Evolutionary conservation across 2,888 invertebrate genomes (phyloP).

Genomic region (Synergus gifuensis): DNA sequence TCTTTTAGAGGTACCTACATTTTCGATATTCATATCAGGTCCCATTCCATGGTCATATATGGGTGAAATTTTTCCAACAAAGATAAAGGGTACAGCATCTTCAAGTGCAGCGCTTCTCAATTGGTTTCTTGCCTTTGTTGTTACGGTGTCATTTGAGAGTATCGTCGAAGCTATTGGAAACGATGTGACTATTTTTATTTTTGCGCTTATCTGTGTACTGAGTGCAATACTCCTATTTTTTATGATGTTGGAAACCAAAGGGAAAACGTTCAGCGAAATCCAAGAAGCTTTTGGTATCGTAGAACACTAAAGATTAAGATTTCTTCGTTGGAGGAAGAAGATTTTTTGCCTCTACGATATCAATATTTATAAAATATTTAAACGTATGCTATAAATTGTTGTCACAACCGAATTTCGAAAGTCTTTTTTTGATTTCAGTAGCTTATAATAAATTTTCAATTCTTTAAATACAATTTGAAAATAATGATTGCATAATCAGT

Average conservation of each 20-base stretch:
- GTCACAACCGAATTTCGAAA: too few species aligned
- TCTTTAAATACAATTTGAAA: too few species aligned
- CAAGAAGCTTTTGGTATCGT: constrained; percentile 67
- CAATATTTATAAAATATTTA: too few species aligned
- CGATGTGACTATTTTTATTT: constrained; percentile 79
- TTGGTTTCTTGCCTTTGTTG: constrained; percentile 76
- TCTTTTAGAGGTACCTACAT: not conserved
- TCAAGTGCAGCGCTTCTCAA: constrained; percentile 77
- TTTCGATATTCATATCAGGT: constrained; percentile 62
- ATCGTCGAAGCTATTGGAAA: constrained; percentile 69
- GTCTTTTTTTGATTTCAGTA: too few species aligned
- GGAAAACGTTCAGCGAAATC: constrained; percentile 76
- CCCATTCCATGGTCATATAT: constrained; percentile 79
- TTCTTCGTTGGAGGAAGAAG: not conserved
- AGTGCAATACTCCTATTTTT: constrained; percentile 78
- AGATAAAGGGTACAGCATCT: constrained; percentile 73
- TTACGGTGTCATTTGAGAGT: constrained; percentile 78
- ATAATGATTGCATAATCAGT: too few species aligned
- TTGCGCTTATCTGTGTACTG: constrained; percentile 77
- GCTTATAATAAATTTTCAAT: too few species aligned
- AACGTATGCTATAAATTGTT: too few species aligned
- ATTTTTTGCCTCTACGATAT: too few species aligned
- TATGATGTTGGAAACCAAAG: constrained; percentile 80
- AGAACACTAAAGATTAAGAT: constrained; percentile 21
- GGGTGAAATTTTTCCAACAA: constrained; percentile 78